phyloP scores from a whole-genome alignment of 2,113 vertebrate species.

The Argyrosomus japonicus region DNA sequence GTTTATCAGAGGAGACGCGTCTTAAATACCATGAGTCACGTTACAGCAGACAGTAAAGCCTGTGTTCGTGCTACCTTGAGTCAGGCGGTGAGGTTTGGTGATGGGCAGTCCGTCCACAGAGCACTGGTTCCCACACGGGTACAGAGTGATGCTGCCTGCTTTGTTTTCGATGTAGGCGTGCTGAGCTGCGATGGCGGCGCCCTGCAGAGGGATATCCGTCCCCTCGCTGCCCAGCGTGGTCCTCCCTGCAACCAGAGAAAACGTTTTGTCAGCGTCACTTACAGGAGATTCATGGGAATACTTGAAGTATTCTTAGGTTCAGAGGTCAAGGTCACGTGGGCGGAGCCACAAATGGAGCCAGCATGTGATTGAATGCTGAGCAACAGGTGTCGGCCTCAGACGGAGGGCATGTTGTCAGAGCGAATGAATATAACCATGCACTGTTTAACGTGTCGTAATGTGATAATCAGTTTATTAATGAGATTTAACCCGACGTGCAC shows the following conservation, averaged over 20 bases:
- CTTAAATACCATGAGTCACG: neutral
- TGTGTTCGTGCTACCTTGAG: conserved; percentile 87
- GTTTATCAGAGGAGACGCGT: too few relatives aligned
- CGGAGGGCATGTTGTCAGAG: conserved; percentile 16
- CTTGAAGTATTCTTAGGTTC: conserved; percentile 61
- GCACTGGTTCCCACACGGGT: conserved; percentile 93
- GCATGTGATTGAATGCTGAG: conserved; percentile 15
- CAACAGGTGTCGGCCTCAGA: conserved; percentile 53
- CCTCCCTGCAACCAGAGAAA: conserved; percentile 83
- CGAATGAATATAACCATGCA: conserved; percentile 22
- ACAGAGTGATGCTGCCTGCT: conserved; percentile 87
- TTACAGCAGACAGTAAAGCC: neutral
- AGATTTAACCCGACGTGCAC: neutral
- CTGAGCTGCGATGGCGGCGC: conserved; percentile 85
- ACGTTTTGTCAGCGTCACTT: conserved; percentile 43
- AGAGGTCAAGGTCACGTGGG: conserved; percentile 42
- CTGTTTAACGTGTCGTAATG: conserved; percentile 26
- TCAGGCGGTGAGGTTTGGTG: conserved; percentile 87
- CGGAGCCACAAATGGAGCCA: conserved; percentile 27
- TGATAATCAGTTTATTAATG: conserved; percentile 12
- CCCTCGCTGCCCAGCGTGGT: conserved; percentile 89
- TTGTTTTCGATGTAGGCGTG: conserved; percentile 95
- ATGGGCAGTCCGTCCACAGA: conserved; percentile 87
- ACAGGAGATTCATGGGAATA: conserved; percentile 43
- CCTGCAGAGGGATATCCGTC: conserved; percentile 91